Percentiles rank a stretch among this genome's conserved stretches.
Conservation (phyloP, 2,113 vertebrate genomes). For the Lophochroa leadbeateri region DNA sequence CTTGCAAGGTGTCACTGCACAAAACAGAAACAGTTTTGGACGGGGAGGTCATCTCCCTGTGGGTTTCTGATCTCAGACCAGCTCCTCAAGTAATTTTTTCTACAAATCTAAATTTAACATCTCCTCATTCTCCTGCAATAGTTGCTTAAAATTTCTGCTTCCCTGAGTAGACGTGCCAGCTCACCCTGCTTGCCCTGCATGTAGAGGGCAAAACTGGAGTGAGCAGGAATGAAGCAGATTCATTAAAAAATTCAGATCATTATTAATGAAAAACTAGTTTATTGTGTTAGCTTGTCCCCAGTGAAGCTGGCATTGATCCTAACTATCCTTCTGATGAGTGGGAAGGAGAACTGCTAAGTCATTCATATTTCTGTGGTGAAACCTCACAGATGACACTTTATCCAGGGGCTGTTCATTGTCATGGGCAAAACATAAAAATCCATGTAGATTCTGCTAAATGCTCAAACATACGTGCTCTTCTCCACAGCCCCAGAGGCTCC, state of each 20-base stretch:
- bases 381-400: not conserved
- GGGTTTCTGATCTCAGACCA: not conserved
- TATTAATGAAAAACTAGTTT: conserved; percentile 23
- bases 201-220: not conserved
- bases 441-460: not conserved
- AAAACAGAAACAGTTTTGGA: not conserved
- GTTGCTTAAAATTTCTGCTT: not conserved
- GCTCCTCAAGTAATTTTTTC: not conserved
- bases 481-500: not conserved
- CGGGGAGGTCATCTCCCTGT: not conserved
- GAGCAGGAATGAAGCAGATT: conserved; percentile 5
- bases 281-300: not conserved
- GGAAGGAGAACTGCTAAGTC: not conserved
- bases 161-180: not conserved
- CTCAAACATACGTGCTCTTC: not conserved
- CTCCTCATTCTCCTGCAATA: not conserved
- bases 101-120: not conserved
- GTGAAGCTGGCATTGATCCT: not conserved
- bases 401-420: not conserved
- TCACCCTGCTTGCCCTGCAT: not conserved
- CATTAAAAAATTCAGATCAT: not conserved
- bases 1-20: not conserved
- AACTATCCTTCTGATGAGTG: not conserved
- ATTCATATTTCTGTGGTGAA: conserved; percentile 4
- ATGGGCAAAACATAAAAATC: not conserved